phyloP scores from a whole-genome alignment of 1,140 invertebrate species.

The Eriosoma lanigerum region DNA sequence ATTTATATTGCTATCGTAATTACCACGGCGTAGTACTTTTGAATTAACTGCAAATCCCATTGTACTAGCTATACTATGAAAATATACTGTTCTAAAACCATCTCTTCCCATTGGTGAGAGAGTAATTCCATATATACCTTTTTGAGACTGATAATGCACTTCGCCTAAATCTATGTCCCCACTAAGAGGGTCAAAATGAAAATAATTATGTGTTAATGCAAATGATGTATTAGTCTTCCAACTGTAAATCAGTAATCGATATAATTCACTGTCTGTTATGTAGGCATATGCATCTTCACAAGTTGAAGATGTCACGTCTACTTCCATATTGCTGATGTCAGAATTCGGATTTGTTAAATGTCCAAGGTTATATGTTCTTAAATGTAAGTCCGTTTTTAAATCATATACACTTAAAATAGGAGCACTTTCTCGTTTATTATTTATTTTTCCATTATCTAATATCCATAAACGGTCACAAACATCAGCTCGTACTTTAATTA shows the following conservation, averaged over 20 bases:
- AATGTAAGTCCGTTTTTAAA: constrained; percentile 67
- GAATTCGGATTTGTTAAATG: constrained; percentile 68
- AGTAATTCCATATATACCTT: constrained; percentile 72
- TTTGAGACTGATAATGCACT: constrained; percentile 70
- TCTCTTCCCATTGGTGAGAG: constrained; percentile 63
- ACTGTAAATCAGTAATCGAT: constrained; percentile 74
- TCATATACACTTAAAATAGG: constrained; percentile 72
- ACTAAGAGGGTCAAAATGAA: constrained; percentile 75
- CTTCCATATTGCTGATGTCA: constrained; percentile 72
- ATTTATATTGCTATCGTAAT: constrained; percentile 58
- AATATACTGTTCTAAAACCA: constrained; percentile 72
- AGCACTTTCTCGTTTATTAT: constrained; percentile 62
- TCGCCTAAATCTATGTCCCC: constrained; percentile 69
- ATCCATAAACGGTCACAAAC: constrained; percentile 76
- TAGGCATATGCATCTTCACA: constrained; percentile 75
- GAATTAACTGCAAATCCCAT: constrained; percentile 73
- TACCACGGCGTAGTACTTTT: constrained; percentile 68
- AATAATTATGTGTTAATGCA: constrained; percentile 75
- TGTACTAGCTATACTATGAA: constrained; percentile 73
- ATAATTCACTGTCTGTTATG: constrained; percentile 70
- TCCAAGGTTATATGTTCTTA: constrained; percentile 67
- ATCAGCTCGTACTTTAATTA: constrained; percentile 62
- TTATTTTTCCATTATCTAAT: constrained; percentile 69
- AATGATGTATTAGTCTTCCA: constrained; percentile 72
- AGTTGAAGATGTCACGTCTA: constrained; percentile 68